Evolutionary conservation across 2,888 invertebrate genomes (phyloP).

Genomic region (Troilus luridus): DNA sequence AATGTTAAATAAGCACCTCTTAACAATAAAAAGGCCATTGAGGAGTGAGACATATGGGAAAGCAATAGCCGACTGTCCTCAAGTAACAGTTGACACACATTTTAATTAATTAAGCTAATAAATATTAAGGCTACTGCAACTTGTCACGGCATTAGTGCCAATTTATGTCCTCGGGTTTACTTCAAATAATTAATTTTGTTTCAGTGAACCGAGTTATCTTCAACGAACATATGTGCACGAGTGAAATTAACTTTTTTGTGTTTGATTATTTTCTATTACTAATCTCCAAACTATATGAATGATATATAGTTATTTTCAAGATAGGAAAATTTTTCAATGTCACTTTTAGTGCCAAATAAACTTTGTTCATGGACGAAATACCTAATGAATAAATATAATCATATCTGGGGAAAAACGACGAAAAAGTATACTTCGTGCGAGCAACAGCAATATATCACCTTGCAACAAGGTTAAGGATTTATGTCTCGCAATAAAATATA

Average conservation of each 20-base stretch:
- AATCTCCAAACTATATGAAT: too few species aligned
- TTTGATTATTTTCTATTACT: too few species aligned
- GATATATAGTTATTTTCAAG: too few species aligned
- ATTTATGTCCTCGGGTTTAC: background rate
- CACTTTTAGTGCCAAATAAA: too few species aligned
- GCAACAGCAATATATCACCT: too few species aligned
- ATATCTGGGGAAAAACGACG: too few species aligned
- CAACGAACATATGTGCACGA: background rate
- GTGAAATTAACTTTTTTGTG: background rate
- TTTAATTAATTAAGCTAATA: constrained; percentile 19
- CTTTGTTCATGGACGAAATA: too few species aligned
- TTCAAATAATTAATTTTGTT: background rate
- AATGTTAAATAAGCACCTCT: background rate
- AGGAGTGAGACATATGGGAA: background rate
- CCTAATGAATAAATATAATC: too few species aligned
- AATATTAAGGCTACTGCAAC: background rate
- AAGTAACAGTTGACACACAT: background rate
- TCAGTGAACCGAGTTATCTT: background rate
- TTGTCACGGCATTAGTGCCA: background rate
- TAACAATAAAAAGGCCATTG: background rate
- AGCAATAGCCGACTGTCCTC: background rate
- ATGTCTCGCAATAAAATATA: too few species aligned
- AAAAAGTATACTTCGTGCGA: too few species aligned
- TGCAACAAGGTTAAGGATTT: too few species aligned
- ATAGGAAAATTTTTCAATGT: too few species aligned